phyloP scores from a whole-genome alignment of 2,113 vertebrate species.

The Bubalus kerabau region DNA sequence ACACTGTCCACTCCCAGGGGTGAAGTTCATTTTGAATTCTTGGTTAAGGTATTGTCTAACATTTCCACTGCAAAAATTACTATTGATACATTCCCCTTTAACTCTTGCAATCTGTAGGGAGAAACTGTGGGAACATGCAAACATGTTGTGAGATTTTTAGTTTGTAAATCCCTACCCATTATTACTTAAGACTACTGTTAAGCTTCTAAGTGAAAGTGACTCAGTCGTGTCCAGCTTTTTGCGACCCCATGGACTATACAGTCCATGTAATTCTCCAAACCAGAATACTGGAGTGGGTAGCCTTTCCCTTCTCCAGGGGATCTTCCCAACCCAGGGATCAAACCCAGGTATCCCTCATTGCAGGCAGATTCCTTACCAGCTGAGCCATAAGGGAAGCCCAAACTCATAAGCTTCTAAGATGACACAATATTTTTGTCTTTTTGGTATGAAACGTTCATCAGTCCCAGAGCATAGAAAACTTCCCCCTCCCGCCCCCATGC shows the following conservation, averaged over 20 bases:
- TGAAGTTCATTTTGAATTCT: not conserved
- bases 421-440: not conserved
- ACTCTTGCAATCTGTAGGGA: not conserved
- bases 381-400: not conserved
- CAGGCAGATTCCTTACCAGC: not conserved
- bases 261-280: not conserved
- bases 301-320: not conserved
- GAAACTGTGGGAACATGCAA: not conserved
- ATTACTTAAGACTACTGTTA: not conserved
- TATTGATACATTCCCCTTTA: not conserved
- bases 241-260: not conserved
- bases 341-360: not conserved
- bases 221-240: not conserved
- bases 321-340: not conserved
- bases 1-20: not conserved
- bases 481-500: rapidly evolving
- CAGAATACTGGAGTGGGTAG: not conserved
- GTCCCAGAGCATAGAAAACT: not conserved
- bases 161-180: not conserved
- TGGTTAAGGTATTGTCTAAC: not conserved
- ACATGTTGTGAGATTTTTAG: not conserved
- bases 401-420: not conserved
- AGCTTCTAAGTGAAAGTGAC: not conserved
- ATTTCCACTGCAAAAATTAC: not conserved
- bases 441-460: not conserved